Percentiles rank a stretch among this genome's conserved stretches.
These are phyloP conservation scores for Indicator indicator DNA, from an alignment of 2,113 vertebrate genomes.

Conservation along the genomic window DNA sequence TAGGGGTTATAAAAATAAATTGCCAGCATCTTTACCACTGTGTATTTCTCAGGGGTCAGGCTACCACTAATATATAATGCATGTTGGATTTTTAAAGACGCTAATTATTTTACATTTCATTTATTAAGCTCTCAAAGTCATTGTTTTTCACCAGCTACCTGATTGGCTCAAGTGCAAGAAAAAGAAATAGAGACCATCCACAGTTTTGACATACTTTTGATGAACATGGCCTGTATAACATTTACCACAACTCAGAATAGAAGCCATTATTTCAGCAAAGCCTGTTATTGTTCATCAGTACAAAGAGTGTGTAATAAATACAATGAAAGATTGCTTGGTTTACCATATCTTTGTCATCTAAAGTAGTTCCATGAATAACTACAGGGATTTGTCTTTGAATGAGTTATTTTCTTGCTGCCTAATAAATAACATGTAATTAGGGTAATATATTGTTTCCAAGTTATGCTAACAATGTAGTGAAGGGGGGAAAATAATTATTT, in stretches of 20 bases:
- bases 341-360: constrained; percentile 81
- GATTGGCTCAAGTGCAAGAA: constrained; percentile 49
- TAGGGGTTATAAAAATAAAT: constrained; percentile 35
- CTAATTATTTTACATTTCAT: constrained; percentile 60
- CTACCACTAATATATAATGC: constrained; percentile 1
- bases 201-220: constrained; percentile 58
- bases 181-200: constrained; percentile 65
- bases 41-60: constrained; percentile 6
- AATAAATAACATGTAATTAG: constrained; percentile 84
- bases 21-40: background rate
- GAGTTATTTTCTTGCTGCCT: constrained; percentile 78
- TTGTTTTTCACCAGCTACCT: constrained; percentile 37
- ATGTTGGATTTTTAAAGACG: constrained; percentile 22
- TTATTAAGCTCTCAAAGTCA: constrained; percentile 58
- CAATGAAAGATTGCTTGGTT: constrained; percentile 78
- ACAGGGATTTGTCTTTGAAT: constrained; percentile 79
- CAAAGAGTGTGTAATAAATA: constrained; percentile 80
- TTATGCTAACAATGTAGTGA: constrained; percentile 65
- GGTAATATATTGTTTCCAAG: constrained; percentile 79
- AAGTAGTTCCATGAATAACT: constrained; percentile 79
- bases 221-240: constrained; percentile 66
- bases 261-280: constrained; percentile 75
- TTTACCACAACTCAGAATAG: constrained; percentile 62
- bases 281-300: constrained; percentile 84
- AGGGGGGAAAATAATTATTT: constrained; percentile 73